Percentiles rank a stretch among this genome's conserved stretches.
Conservation (phyloP, 2,888 invertebrate genomes). For the Ornithoptera priamus region DNA sequence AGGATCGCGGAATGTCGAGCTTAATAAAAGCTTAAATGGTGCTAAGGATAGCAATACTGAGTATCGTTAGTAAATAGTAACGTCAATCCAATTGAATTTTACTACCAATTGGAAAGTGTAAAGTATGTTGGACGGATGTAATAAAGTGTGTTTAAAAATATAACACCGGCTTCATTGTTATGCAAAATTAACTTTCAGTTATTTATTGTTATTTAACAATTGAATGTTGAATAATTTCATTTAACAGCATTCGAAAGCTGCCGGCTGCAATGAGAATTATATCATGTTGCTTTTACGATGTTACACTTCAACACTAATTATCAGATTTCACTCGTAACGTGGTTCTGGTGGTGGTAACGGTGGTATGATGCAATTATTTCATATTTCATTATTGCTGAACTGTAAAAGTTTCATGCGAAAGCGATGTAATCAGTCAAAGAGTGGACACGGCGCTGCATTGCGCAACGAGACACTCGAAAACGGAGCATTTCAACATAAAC, state of each 20-base stretch:
- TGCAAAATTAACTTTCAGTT: conserved; percentile 10
- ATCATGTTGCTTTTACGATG: conserved; percentile 27
- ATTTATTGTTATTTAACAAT: conserved; percentile 19
- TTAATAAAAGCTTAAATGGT: no score
- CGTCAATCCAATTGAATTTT: neutral
- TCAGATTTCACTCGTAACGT: conserved; percentile 28
- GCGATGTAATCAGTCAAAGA: conserved; percentile 41
- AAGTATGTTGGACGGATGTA: neutral
- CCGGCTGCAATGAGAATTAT: conserved; percentile 19
- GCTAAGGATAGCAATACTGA: no score
- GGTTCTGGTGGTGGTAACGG: conserved; percentile 24
- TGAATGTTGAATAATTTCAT: conserved; percentile 15
- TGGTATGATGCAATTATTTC: conserved; percentile 33
- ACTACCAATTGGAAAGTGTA: neutral
- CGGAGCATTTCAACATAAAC: conserved; percentile 60
- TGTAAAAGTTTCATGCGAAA: conserved; percentile 34
- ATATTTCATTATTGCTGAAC: conserved; percentile 34
- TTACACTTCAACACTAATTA: conserved; percentile 31
- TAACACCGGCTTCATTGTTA: neutral
- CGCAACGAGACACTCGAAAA: conserved; percentile 50
- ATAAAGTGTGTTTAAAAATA: neutral
- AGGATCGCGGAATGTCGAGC: no score
- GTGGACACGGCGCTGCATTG: conserved; percentile 39
- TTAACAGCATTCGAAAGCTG: conserved; percentile 26
- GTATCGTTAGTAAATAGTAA: no score